Conservation (phyloP, 92 coral and sea anemone species). For the Actinostola sp. region DNA sequence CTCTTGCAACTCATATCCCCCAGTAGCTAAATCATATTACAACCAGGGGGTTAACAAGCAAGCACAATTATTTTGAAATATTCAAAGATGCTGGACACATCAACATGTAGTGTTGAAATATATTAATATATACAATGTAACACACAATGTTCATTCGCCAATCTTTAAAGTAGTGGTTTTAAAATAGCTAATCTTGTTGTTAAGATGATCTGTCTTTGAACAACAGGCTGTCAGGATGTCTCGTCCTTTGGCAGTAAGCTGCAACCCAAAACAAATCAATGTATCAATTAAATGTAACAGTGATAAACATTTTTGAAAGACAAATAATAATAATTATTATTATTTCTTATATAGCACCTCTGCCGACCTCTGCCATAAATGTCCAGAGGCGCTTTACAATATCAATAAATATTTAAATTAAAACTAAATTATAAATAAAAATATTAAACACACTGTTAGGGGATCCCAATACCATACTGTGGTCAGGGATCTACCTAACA, state of each 20-base stretch:
- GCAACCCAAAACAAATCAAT: neutral
- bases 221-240: constrained; percentile 37
- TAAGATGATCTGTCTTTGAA: constrained; percentile 33
- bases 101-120: too few species aligned
- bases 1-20: neutral
- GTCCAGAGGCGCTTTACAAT: too few species aligned
- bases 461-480: too few species aligned
- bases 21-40: neutral
- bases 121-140: too few species aligned
- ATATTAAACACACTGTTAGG: too few species aligned
- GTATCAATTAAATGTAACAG: neutral
- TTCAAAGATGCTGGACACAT: neutral
- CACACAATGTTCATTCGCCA: too few species aligned
- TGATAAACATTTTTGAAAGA: neutral
- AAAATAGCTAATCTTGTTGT: too few species aligned
- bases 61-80: neutral
- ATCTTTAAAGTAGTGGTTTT: too few species aligned
- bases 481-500: too few species aligned
- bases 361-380: too few species aligned
- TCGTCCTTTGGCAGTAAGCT: constrained; percentile 24
- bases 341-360: neutral
- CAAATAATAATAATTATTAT: neutral
- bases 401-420: too few species aligned
- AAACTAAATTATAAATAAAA: too few species aligned
- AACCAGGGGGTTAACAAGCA: neutral